Percentiles rank a stretch among this genome's conserved stretches.
These are phyloP conservation scores for Brenthis hecate DNA, from an alignment of 2,888 invertebrate species.

Conservation along the genomic window DNA sequence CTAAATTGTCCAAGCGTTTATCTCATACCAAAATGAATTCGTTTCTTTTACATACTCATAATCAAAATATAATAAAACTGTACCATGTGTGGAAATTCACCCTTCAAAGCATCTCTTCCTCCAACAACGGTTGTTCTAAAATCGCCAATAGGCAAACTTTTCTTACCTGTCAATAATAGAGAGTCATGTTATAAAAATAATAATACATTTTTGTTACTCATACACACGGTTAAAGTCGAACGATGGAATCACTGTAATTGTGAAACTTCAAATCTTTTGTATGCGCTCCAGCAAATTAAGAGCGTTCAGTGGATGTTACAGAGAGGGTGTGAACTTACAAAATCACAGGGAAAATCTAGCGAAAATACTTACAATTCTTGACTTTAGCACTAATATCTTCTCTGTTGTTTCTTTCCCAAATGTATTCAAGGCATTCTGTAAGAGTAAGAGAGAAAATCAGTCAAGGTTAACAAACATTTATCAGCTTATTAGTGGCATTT, in stretches of 20 bases:
- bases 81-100: slow-evolving; percentile 64
- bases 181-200: too few species aligned
- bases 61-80: not conserved
- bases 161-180: not conserved
- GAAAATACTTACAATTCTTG: slow-evolving; percentile 48
- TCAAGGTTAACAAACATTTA: too few species aligned
- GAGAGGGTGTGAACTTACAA: too few species aligned
- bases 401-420: slow-evolving; percentile 39
- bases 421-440: slow-evolving; percentile 38
- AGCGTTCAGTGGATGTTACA: too few species aligned
- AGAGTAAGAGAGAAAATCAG: not conserved
- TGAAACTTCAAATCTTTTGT: too few species aligned
- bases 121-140: slow-evolving; percentile 44
- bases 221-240: too few species aligned
- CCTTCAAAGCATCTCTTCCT: slow-evolving; percentile 42
- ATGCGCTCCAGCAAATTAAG: not conserved
- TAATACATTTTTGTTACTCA: too few species aligned
- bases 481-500: too few species aligned
- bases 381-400: slow-evolving; percentile 41
- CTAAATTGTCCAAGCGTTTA: too few species aligned
- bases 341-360: too few species aligned
- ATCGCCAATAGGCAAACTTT: not conserved
- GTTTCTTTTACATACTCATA: not conserved
- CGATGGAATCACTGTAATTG: not conserved
- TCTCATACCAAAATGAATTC: too few species aligned